A percentile compares a stretch with the other conserved stretches of the same genome.
These are phyloP conservation scores for Bucco capensis DNA, from an alignment of 2,113 vertebrate species.

Conservation along the genomic window DNA sequence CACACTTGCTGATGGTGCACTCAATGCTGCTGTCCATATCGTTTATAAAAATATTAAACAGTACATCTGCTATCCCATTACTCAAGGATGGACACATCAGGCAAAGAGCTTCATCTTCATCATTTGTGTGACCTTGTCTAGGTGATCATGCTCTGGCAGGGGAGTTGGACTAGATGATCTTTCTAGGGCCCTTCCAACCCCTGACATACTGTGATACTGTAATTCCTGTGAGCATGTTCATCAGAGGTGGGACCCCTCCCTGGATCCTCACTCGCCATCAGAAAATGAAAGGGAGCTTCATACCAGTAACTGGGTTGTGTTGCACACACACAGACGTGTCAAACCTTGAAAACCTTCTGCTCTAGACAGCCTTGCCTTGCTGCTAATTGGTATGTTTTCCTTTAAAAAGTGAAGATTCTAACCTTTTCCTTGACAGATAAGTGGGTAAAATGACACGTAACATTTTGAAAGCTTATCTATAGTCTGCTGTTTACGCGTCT, in stretches of 20 bases:
- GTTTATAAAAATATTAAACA: no score
- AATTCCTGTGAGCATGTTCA: background rate
- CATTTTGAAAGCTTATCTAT: slow-evolving; percentile 75
- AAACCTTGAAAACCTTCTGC: slow-evolving; percentile 43
- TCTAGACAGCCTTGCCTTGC: slow-evolving; percentile 40
- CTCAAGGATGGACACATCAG: background rate
- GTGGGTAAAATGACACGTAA: slow-evolving; percentile 73
- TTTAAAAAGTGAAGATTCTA: slow-evolving; percentile 75
- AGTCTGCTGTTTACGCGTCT: slow-evolving; percentile 64
- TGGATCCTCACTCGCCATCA: background rate
- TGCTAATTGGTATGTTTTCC: slow-evolving; percentile 75
- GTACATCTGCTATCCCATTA: rapidly evolving
- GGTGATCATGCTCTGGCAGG: no score
- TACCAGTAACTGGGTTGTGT: background rate
- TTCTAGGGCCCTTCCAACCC: no score
- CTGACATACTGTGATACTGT: no score
- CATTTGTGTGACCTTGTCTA: no score
- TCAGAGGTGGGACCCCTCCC: background rate
- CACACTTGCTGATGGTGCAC: no score
- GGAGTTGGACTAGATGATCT: no score
- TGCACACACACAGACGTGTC: slow-evolving; percentile 15
- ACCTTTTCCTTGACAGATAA: slow-evolving; percentile 78
- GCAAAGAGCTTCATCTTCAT: background rate
- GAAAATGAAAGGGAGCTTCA: background rate
- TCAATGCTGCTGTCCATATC: no score